Evolutionary conservation across 1,140 invertebrate genomes (phyloP).

Genomic region (Hetaerina americana): DNA sequence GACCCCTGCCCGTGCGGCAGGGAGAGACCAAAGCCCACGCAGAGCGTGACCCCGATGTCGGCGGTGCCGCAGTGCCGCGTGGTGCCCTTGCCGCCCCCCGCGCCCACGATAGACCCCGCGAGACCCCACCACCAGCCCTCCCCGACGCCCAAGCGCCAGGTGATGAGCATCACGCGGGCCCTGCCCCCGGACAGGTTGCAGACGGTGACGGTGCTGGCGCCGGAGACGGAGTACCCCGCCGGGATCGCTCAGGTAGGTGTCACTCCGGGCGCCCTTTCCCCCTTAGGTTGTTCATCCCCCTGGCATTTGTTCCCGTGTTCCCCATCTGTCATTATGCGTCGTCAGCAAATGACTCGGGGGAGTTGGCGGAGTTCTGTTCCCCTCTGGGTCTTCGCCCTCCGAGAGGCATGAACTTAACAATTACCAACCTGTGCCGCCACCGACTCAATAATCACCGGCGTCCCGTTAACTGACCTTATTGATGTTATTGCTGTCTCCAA

Average conservation of each 20-base stretch:
- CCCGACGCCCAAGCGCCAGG: not conserved
- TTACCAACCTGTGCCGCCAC: no score
- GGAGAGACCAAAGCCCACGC: not conserved
- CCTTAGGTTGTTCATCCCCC: no score
- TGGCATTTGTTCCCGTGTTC: no score
- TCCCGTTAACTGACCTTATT: no score
- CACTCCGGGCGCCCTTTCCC: no score
- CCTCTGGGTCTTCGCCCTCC: no score
- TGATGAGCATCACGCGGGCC: constrained; percentile 29
- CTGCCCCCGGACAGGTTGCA: constrained; percentile 37
- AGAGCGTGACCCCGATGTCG: not conserved
- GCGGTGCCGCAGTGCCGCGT: not conserved
- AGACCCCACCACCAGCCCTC: not conserved
- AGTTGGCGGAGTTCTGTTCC: no score
- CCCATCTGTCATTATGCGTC: no score
- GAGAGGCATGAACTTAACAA: no score
- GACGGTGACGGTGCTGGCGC: constrained; percentile 36
- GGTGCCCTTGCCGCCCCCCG: not conserved
- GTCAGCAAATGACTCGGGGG: no score
- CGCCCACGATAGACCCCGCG: not conserved
- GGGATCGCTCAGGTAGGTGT: not conserved
- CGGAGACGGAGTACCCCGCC: not conserved
- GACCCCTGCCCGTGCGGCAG: not conserved
- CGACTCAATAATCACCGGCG: no score
- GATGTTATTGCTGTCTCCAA: no score